Evolutionary conservation across 1,140 invertebrate genomes (phyloP), one percentile per base, ranked within the genome.

Genomic region (Eupristina koningsbergeri): DNA sequence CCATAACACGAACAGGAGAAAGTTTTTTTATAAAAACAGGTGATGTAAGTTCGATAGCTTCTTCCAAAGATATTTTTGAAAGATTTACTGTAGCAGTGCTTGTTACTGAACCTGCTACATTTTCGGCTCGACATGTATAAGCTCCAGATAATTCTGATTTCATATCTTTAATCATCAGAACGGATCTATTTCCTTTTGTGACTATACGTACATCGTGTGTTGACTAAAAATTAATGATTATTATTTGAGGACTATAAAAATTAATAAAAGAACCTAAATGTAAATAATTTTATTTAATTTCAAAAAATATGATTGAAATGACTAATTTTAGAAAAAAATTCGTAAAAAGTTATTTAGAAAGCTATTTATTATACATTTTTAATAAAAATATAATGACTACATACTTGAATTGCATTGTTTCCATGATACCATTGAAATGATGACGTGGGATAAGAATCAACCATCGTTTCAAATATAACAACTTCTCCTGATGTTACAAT

Each of bases 361-460:
- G 45, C n/a, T 45, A 22, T 31, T 31, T 64, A 9, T 64, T 67
- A 36, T 2, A 73, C 3, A 73, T 45, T 45, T 15, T 73, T 26
- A 36, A 11, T 15, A 2, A 50, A 9, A 36, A 36, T 67, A 67
- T 67, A 34, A 71, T n/a, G 39, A 77, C 63, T 74, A 86, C 77
- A 81, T 90, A 93, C 93, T 89, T 92, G 91, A 31, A 95, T 88
- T 34, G 93, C 92, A 69, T 88, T 90, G 76, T 91, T 92, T 83
- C 96, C 94, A 78, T 96, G 94, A 89, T 95, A 97, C 97, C 97
- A 98, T 89, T 96, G 96, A 93, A 98, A 98, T 34, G 96, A 96
- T 36, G 96, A 96, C 69, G 94, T 93, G 22, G 97, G 97, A 87
- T 93, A 94, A 0, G 97, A 96, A 84, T 95, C 94, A 3, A 98